phyloP scores from a whole-genome alignment of 2,113 vertebrate species.

The Suricata suricatta region DNA sequence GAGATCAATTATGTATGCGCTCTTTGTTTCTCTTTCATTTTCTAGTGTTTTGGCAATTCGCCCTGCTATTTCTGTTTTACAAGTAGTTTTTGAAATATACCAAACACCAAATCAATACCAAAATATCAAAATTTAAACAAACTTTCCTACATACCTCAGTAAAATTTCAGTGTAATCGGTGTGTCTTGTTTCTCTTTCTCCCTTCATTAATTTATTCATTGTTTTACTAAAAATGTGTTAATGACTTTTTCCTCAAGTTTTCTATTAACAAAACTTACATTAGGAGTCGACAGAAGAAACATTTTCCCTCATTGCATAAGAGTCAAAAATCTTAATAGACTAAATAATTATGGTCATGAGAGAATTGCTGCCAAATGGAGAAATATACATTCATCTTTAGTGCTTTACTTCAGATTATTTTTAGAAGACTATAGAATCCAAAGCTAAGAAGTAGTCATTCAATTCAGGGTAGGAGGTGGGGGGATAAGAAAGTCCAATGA shows the following conservation, averaged over 20 bases:
- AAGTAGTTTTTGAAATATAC: conserved; percentile 28
- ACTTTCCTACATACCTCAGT: neutral
- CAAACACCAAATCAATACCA: neutral
- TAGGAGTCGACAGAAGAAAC: neutral
- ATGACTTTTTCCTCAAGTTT: neutral
- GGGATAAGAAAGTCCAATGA: neutral
- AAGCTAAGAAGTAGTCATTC: conserved; percentile 1
- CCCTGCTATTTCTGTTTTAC: neutral
- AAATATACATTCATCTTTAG: neutral
- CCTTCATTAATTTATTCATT: neutral
- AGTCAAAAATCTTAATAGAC: neutral
- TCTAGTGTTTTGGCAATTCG: neutral
- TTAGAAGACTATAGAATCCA: neutral
- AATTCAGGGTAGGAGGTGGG: neutral
- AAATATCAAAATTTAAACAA: neutral
- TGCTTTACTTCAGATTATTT: conserved; percentile 23
- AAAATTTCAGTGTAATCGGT: conserved; percentile 7
- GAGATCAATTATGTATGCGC: neutral
- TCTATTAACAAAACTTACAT: conserved; percentile 4
- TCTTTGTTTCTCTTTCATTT: conserved; percentile 6
- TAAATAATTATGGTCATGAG: neutral
- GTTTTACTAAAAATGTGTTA: neutral
- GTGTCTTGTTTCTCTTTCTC: neutral
- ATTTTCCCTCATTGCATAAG: neutral
- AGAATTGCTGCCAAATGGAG: neutral